Evolutionary conservation across 53 echinoderm and acorn worm genomes (phyloP), one percentile per base, ranked within the genome.

Genomic region (Henricia sp.): DNA sequence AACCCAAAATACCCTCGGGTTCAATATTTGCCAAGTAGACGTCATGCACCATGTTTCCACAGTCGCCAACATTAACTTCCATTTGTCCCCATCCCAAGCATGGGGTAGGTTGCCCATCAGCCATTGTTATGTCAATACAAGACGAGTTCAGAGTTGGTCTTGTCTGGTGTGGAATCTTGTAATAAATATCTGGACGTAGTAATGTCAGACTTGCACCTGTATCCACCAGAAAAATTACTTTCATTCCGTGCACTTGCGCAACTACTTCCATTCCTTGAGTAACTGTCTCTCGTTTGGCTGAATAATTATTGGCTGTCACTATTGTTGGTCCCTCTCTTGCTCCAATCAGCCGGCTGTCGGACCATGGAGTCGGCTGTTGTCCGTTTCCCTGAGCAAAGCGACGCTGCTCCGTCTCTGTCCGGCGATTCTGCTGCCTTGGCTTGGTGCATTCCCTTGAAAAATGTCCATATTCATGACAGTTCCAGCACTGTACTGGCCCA

Each of bases 371-470:
- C 72, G 72, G 33, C 72, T 72, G 72, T 17, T 52, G 28, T 13
- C 72, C 36, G 52, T 72, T 72, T 72, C 53, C 72, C 72, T 52
- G 72, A 1, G 6, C 39, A 10, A 13, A 33, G 10, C 24, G 19
- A 36, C 17, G 38, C 19, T 38, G 14, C 0, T 67, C 2, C 16
- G 24, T 24, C 10, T 4, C 24, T 43, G 21, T 25, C 1, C 20
- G 24, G 3, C 44, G 13, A 44, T 44, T 44, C 6, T 6, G 6
- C 44, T 44, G 44, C 44, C 13, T 44, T 6, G 50, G 44, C 3
- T 56, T 10, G 21, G 82, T 65, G 40, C 82, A 82, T 14, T 67
- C 82, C 13, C 82, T 17, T 35, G 46, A 11, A 30, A 82, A 82
- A 66, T 82, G 82, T 3, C 67, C 67, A 8, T 21, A 11, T 41